Base-by-base conservation (phyloP, 2,113 vertebrate genomes). In the Carettochelys insculpta region DNA sequence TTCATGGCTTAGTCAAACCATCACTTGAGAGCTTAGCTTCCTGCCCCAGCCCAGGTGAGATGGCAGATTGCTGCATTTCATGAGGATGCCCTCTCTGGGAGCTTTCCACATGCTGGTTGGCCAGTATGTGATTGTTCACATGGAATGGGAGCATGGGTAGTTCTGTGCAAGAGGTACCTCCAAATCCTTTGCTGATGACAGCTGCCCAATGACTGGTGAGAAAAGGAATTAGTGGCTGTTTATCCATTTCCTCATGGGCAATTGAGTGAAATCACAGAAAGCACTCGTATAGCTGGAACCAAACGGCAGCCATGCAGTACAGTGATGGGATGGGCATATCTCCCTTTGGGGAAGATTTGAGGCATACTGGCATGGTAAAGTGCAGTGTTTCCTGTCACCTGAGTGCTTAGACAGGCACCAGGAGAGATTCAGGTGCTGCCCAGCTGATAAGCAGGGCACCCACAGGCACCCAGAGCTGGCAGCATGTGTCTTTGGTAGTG, bases 211-310 rank as follows among this genome's bases (percentile, higher is more conserved):
- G 73, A n/a, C 27, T 14, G 4, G 22, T 76, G 25, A 9, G 45
- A 43, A 76, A 47, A 76, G 27, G 27, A 29, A 14, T 76, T 31
- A 29, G 13, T 29, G 43, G 45, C 43, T 47, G 43, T 76, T 43
- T 11, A 45, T 47, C 75, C 14, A 76, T 45, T 31, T 47, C 75
- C 45, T 16, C 14, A 4, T 8, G 45, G 75, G 48, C 6, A 31
- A 29, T 43, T 76, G 45, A n/a, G 29, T 4, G 8, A 34, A 13
- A 11, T 43, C 68, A 38, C 68, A 61, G 75, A 3, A 16, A 1
- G 0, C 11, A 6, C 34, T 0, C 12, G 0, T 3, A 0, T 1
- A 50, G 48, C 8, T 16, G 68, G 38, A 71, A 24, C 38, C 14
- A 14, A 0, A 2, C 27, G 77, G 5, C 75, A 31, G 73, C 71